Base-by-base conservation (phyloP, 2,113 vertebrate species). In the Erpornis zantholeuca region DNA sequence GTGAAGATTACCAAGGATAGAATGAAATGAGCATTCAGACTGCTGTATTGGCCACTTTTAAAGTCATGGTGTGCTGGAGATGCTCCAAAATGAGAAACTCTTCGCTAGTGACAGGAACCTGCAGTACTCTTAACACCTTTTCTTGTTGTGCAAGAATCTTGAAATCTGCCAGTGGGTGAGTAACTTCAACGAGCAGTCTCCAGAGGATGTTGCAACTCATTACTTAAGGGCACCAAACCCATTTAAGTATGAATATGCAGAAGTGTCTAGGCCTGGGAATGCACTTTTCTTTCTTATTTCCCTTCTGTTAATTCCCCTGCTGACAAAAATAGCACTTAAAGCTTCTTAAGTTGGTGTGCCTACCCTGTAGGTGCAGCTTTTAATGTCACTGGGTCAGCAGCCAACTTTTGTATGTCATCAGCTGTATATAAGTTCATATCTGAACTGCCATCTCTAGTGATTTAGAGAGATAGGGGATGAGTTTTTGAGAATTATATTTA, bases 251-350 rank as follows among this genome's bases (percentile, higher is more conserved):
- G 71, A 88, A 66, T 72, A 82, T 33, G 52, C 44, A 92, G 82
- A 86, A 93, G 68, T 86, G 38, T 52, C 38, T 77, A 65, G 45
- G 75, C 71, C 45, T 70, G 80, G 50, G 64, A 94, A 81, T 63
- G 29, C 60, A 81, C 47, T 81, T 81, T 45, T 75, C 35, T 88
- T 82, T 61, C 70, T 53, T 80, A 52, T 71, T 95, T 93, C 88
- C 71, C 73, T 70, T 73, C 78, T 75, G 45, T 92, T 93, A 94
- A 90, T 90, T 90, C 92, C 63, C 29, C 21, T 88, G 16, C 33
- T 81, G 76, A 78, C 52, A 78, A 86, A 92, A 92, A 94, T 93
- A 97, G 88, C 10, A 7, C 4, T 1, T 68, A 79, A 97, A 91
- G 72, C 94, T 47, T 92, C 82, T 97, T 93, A 92, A 83, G 50